These are phyloP conservation scores for Latrodectus hesperus DNA, from an alignment of 2,888 invertebrate genomes.

Conservation along the genomic window DNA sequence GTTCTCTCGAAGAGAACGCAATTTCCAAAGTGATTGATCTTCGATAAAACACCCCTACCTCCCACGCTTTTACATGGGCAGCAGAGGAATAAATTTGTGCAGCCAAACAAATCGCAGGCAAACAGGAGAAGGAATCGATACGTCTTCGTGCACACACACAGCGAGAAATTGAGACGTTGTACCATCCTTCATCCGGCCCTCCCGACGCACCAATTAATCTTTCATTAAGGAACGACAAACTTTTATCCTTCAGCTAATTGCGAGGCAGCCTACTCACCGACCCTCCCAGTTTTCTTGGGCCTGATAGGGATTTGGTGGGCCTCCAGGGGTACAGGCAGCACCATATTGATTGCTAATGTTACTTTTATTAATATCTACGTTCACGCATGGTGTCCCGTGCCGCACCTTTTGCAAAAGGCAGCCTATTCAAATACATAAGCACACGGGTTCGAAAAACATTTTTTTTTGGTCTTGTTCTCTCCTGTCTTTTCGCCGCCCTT, in stretches of 20 bases:
- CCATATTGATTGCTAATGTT: slow-evolving; percentile 65
- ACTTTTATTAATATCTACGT: slow-evolving; percentile 68
- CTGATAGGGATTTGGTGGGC: slow-evolving; percentile 56
- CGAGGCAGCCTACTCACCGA: slow-evolving; percentile 40
- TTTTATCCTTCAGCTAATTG: slow-evolving; percentile 69
- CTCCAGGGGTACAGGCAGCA: slow-evolving; percentile 42
- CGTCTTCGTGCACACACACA: slow-evolving; percentile 27
- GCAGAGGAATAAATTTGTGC: slow-evolving; percentile 53
- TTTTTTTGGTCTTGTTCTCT: slow-evolving; percentile 13
- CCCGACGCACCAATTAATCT: slow-evolving; percentile 63
- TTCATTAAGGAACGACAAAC: slow-evolving; percentile 69
- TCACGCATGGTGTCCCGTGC: slow-evolving; percentile 54
- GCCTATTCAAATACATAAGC: slow-evolving; percentile 37
- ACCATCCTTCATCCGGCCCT: slow-evolving; percentile 55
- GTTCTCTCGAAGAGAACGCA: slow-evolving; percentile 20
- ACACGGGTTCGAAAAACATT: neutral
- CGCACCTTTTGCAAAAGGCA: slow-evolving; percentile 12
- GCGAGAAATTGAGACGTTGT: slow-evolving; percentile 56
- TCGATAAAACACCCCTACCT: slow-evolving; percentile 35
- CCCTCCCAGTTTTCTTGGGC: slow-evolving; percentile 39
- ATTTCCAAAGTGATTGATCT: slow-evolving; percentile 62
- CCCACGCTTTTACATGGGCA: slow-evolving; percentile 1
- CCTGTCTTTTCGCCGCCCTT: neutral
- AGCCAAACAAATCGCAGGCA: slow-evolving; percentile 57
- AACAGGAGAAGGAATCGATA: slow-evolving; percentile 39